These are phyloP conservation scores for Acanthurus lineatus DNA, from an alignment of 2,797 vertebrate genomes.

Conservation along the genomic window DNA sequence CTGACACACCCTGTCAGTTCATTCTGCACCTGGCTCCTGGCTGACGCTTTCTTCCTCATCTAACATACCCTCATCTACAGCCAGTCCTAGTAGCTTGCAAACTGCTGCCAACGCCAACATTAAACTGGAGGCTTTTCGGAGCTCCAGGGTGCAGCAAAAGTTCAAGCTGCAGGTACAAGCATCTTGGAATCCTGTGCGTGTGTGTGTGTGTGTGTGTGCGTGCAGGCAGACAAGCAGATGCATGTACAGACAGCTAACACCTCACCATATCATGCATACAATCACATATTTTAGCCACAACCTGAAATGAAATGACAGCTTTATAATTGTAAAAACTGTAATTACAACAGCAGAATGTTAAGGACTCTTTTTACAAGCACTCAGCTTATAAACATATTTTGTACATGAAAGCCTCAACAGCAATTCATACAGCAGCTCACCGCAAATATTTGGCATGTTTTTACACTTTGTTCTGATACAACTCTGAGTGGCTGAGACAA, in stretches of 20 bases:
- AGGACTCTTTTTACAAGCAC: neutral
- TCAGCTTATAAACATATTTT: neutral
- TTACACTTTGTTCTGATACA: neutral
- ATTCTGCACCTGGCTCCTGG: conserved; percentile 9
- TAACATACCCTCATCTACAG: neutral
- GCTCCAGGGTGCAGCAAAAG: conserved; percentile 1
- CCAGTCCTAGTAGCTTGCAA: neutral
- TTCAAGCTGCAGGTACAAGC: conserved; percentile 1
- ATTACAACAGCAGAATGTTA: neutral
- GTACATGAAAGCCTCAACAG: neutral
- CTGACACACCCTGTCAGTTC: conserved; percentile 38
- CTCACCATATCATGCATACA: conserved; percentile 1
- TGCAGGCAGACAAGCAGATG: conserved; percentile 10
- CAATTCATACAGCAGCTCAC: neutral
- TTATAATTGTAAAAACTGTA: neutral
- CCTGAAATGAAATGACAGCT: neutral
- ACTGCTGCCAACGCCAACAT: conserved; percentile 11
- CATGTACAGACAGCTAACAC: neutral
- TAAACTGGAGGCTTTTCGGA: neutral
- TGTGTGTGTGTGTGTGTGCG: neutral
- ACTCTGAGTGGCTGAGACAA: neutral
- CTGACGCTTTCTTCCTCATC: neutral
- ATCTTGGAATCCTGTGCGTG: neutral
- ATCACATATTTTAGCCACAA: neutral
- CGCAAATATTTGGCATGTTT: conserved; percentile 4